Percentiles rank a stretch among this genome's conserved stretches.
Evolutionary conservation across 2,113 vertebrate species (phyloP).

Genomic region (Cinclus mexicanus): DNA sequence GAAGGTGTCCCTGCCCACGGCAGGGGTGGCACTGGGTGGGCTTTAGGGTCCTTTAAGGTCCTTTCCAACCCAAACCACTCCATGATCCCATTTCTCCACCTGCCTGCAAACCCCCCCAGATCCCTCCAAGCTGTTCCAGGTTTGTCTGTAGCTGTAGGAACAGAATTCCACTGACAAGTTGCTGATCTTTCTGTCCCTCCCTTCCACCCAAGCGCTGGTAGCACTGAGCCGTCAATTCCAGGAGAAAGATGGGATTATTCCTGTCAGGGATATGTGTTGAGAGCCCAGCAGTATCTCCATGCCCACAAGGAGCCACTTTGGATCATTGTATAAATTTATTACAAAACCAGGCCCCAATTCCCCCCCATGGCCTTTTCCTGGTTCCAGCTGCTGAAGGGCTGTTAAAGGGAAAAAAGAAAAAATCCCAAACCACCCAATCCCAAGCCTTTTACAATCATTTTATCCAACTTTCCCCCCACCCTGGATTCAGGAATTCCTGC

Average conservation of each 20-base stretch:
- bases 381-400: neutral
- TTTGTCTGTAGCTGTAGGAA: neutral
- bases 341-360: neutral
- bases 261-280: neutral
- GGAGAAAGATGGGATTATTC: neutral
- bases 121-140: accelerated
- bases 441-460: neutral
- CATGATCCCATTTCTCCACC: neutral
- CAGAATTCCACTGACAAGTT: neutral
- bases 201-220: neutral
- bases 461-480: neutral
- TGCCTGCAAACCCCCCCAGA: neutral
- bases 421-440: neutral
- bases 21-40: neutral
- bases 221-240: neutral
- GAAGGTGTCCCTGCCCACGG: neutral
- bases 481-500: constrained; percentile 3
- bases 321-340: constrained; percentile 25
- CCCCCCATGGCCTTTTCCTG: neutral
- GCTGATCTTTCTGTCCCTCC: neutral
- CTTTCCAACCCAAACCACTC: neutral
- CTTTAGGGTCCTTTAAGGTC: neutral
- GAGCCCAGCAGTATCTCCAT: constrained; percentile 8
- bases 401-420: neutral
- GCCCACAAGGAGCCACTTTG: neutral